Percentiles rank a stretch among this genome's conserved stretches.
phyloP scores from a whole-genome alignment of 2,113 vertebrate species.

The Mormyrus iriodes region DNA sequence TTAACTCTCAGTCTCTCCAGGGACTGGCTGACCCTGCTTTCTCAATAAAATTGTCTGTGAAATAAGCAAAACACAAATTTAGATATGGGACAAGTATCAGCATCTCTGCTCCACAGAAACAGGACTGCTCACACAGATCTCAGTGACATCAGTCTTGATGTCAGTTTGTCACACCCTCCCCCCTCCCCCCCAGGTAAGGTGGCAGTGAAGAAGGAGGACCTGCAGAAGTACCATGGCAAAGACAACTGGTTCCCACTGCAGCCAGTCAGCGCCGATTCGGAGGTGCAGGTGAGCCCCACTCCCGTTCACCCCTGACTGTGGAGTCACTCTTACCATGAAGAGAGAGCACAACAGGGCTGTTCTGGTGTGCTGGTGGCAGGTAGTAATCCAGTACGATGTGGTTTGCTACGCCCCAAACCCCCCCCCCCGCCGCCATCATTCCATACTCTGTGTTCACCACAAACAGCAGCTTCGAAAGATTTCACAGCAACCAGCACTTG shows the following conservation, averaged over 20 bases:
- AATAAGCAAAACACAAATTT: neutral
- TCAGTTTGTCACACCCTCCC: neutral
- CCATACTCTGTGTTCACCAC: constrained; percentile 49
- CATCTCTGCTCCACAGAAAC: neutral
- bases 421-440: neutral
- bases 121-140: neutral
- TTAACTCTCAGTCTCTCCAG: neutral
- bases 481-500: neutral
- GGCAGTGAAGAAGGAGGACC: constrained; percentile 91
- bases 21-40: neutral
- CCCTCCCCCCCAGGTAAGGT: constrained; percentile 79
- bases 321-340: neutral
- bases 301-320: neutral
- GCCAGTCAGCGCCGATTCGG: constrained; percentile 92
- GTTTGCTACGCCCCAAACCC: neutral
- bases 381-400: constrained; percentile 21
- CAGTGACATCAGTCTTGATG: neutral
- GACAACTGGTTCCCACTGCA: constrained; percentile 98
- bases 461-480: constrained; percentile 36
- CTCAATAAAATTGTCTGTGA: neutral
- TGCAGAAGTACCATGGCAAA: constrained; percentile 94
- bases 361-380: neutral
- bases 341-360: neutral
- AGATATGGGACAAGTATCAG: neutral
- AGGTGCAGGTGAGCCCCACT: constrained; percentile 82